Evolutionary conservation across 2,113 vertebrate genomes (phyloP).

Genomic region (Hippoglossus stenolepis): DNA sequence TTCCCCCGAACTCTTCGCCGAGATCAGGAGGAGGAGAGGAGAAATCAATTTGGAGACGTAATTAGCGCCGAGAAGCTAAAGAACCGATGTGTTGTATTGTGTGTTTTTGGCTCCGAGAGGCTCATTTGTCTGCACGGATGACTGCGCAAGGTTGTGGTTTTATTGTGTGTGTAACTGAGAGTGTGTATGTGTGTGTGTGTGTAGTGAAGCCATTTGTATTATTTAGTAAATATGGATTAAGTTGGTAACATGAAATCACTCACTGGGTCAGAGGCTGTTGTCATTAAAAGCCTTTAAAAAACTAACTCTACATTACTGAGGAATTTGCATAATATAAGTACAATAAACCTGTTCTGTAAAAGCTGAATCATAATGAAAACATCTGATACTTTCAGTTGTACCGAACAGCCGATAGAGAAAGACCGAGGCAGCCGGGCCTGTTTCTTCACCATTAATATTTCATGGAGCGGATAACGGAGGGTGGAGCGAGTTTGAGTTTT

Average conservation of each 20-base stretch:
- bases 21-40: constrained; percentile 1
- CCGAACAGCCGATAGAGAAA: too few relatives aligned
- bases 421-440: too few relatives aligned
- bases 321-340: too few relatives aligned
- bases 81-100: constrained; percentile 18
- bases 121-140: constrained; percentile 28
- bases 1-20: constrained; percentile 27
- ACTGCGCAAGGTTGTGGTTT: not conserved
- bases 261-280: not conserved
- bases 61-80: constrained; percentile 39
- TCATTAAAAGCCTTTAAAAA: not conserved
- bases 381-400: too few relatives aligned
- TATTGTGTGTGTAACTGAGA: too few relatives aligned
- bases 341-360: not conserved
- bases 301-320: not conserved
- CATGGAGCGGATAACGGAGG: too few relatives aligned
- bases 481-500: too few relatives aligned
- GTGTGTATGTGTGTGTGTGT: not conserved
- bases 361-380: not conserved
- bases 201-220: too few relatives aligned
- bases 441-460: too few relatives aligned
- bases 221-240: constrained; percentile 11
- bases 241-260: not conserved
- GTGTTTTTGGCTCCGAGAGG: constrained; percentile 25
- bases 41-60: constrained; percentile 9